Conservation (phyloP, 2,888 invertebrate species). For the Agrochola macilenta region DNA sequence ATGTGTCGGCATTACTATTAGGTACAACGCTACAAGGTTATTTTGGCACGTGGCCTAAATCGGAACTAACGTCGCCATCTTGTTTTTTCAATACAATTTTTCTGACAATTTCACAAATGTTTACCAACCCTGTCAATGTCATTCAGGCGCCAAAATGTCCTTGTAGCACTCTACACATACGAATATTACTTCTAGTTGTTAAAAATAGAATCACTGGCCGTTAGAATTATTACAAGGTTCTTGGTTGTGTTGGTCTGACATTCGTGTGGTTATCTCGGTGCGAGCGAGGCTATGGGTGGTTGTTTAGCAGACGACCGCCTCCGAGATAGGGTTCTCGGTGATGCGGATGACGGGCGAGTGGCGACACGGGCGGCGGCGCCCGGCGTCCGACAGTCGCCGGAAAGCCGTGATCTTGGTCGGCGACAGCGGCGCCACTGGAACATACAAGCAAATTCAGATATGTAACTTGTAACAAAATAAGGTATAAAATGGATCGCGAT, state of each 20-base stretch:
- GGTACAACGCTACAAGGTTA: background rate
- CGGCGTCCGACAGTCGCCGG: constrained; percentile 90
- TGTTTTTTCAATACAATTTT: background rate
- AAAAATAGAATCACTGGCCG: constrained; percentile 11
- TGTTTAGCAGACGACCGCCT: constrained; percentile 93
- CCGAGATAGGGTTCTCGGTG: constrained; percentile 95
- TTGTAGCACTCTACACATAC: background rate
- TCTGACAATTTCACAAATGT: background rate
- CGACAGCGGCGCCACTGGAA: constrained; percentile 93
- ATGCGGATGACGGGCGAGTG: constrained; percentile 93
- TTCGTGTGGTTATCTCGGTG: constrained; percentile 21
- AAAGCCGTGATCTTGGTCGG: constrained; percentile 93
- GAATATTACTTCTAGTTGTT: constrained; percentile 15
- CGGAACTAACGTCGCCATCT: background rate
- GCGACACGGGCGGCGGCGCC: constrained; percentile 85
- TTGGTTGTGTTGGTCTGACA: constrained; percentile 1
- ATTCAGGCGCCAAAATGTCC: background rate
- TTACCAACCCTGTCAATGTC: background rate
- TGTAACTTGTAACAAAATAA: constrained; percentile 14
- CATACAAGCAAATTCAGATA: constrained; percentile 23
- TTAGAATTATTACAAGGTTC: constrained; percentile 13
- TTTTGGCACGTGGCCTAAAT: background rate
- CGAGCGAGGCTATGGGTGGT: constrained; percentile 20
- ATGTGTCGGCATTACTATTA: constrained; percentile 5
- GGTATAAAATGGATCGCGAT: background rate